A percentile compares a stretch with the other conserved stretches of the same genome.
These are phyloP conservation scores for Anser brachyrhynchus DNA, from an alignment of 2,113 vertebrate species.

Conservation along the genomic window DNA sequence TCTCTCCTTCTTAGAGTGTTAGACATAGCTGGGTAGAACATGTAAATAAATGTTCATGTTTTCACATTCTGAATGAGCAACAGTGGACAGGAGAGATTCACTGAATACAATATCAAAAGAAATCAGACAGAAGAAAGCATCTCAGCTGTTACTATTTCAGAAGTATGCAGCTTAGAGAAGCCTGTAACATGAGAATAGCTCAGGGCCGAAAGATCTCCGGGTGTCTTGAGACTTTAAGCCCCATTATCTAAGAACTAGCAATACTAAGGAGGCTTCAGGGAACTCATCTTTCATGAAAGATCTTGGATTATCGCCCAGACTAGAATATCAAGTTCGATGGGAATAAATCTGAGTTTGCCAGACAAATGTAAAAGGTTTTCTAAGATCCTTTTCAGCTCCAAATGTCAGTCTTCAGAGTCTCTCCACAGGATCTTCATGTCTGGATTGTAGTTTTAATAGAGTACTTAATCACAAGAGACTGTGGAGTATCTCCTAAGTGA, in stretches of 20 bases:
- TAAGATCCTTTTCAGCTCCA: constrained; percentile 7
- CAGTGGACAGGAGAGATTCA: background rate
- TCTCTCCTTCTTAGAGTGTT: background rate
- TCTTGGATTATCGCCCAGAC: background rate
- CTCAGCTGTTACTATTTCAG: background rate
- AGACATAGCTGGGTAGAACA: background rate
- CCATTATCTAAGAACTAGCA: background rate
- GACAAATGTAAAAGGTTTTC: constrained; percentile 22
- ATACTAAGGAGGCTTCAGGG: background rate
- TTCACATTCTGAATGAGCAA: background rate
- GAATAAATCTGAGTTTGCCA: constrained; percentile 27
- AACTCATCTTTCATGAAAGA: background rate
- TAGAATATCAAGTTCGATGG: background rate
- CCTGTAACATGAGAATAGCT: background rate
- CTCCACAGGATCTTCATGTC: background rate
- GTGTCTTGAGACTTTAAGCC: background rate
- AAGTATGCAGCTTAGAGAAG: background rate
- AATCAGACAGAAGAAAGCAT: background rate
- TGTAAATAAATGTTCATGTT: background rate
- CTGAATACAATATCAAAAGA: background rate
- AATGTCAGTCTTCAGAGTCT: background rate
- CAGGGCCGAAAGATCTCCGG: background rate
- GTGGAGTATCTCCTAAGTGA: background rate
- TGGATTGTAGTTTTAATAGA: constrained; percentile 38
- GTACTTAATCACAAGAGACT: constrained; percentile 19